Evolutionary conservation across 2,888 invertebrate species (phyloP), one percentile per base, ranked within the genome.

Genomic region (Eledona agricola): DNA sequence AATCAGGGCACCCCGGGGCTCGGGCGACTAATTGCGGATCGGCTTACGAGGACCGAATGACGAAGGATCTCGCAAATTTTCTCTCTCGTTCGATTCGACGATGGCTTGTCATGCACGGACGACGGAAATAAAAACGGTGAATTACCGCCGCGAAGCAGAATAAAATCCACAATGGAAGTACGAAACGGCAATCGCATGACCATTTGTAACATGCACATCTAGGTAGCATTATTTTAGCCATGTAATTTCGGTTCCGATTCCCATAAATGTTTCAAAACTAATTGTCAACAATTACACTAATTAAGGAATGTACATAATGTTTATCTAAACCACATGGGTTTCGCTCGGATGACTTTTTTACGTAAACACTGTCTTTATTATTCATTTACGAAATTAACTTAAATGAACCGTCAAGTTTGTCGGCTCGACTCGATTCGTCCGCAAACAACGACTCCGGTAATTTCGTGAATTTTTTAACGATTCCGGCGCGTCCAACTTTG

Each of bases 211-310:
- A 70, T 70, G 69, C 69, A 70, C 69, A 69, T 70, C 67, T 67
- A 67, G 65, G 66, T 66, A 68, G 60, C 60, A 64, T 69, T 66
- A 67, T 64, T 64, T 64, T 62, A 63, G 59, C 51, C 50, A 54
- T 67, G 55, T 67, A 65, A 70, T 70, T 69, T 67, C 40, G 51
- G 53, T 61, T 64, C 60, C 64, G 62, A 67, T 71, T 70, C 70
- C 64, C 69, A 71, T 70, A 69, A 71, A 71, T 70, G 66, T 69
- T 68, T 65, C 62, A 64, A 43, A 55, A 55, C 61, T 68, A 70
- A 71, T 71, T 71, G 60, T 57, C 22, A 54, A 45, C 56, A 59
- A 68, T 65, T 60, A 64, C 55, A 51, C 59, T 62, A 65, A 68
- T 68, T 67, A 63, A 59, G 50, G 51, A 46, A 28, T 55, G 54